phyloP scores from a whole-genome alignment of 2,888 invertebrate species.

The Drosophila antonietae region DNA sequence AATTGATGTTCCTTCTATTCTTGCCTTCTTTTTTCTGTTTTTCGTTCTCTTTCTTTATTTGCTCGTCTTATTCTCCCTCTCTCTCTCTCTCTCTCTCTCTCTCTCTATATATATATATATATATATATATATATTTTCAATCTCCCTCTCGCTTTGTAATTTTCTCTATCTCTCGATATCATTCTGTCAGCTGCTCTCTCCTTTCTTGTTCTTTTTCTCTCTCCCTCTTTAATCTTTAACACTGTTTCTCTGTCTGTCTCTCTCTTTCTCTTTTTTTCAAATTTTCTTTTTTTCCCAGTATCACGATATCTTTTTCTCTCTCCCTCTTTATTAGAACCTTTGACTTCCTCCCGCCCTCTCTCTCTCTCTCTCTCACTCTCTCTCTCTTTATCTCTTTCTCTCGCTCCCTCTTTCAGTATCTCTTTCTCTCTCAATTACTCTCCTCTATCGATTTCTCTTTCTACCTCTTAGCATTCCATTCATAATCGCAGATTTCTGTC shows the following conservation, averaged over 20 bases:
- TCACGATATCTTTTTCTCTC: background rate
- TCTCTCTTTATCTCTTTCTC: background rate
- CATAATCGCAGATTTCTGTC: background rate
- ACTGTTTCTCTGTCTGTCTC: background rate
- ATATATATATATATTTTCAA: too few species aligned
- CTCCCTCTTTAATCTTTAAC: background rate
- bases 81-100: too few species aligned
- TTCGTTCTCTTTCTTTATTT: too few species aligned
- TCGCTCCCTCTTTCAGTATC: background rate
- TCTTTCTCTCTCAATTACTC: background rate
- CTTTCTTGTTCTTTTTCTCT: background rate
- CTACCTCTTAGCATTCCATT: slow-evolving; percentile 1
- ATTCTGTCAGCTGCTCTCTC: background rate
- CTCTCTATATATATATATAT: too few species aligned
- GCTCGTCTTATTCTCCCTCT: too few species aligned
- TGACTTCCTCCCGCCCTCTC: too few species aligned
- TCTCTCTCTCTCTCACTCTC: background rate
- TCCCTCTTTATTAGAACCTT: background rate
- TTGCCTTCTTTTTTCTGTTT: too few species aligned
- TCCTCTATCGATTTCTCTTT: background rate
- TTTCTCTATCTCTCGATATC: background rate
- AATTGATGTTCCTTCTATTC: too few species aligned
- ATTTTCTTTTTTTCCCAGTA: too few species aligned
- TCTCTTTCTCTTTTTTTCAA: background rate
- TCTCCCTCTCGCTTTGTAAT: background rate